phyloP scores from a whole-genome alignment of 1,140 invertebrate genomes.

The Palaemon carinicauda region DNA sequence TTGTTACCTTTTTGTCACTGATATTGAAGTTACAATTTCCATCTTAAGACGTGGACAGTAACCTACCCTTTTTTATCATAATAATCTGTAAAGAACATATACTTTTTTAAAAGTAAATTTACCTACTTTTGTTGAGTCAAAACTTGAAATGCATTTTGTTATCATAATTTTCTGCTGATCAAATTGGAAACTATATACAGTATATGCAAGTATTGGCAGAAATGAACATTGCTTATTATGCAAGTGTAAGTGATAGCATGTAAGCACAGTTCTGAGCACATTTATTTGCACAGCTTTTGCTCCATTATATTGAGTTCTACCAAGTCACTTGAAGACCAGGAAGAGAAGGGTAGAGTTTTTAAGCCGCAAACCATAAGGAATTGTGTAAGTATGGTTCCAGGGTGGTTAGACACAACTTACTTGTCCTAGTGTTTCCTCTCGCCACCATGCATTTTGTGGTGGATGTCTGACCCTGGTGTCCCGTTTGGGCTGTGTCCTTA shows the following conservation, averaged over 20 bases:
- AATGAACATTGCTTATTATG: constrained; percentile 41
- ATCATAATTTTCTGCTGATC: constrained; percentile 17
- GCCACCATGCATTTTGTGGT: constrained; percentile 35
- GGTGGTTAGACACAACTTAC: constrained; percentile 24
- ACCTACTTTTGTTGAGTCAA: background rate
- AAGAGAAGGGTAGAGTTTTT: background rate
- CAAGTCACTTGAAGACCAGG: constrained; percentile 26
- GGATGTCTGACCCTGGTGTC: constrained; percentile 49
- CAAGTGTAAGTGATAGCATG: constrained; percentile 44
- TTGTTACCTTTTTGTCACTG: constrained; percentile 25
- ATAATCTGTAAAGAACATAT: background rate
- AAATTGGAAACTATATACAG: background rate
- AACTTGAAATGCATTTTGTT: constrained; percentile 16
- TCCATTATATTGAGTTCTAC: constrained; percentile 34
- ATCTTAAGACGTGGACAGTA: constrained; percentile 28
- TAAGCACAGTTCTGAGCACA: constrained; percentile 48
- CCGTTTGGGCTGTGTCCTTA: constrained; percentile 52
- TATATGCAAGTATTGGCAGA: background rate
- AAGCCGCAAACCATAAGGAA: background rate
- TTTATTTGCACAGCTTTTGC: constrained; percentile 49
- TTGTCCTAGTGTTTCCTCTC: constrained; percentile 46
- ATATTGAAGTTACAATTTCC: constrained; percentile 40
- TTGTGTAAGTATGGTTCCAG: constrained; percentile 34
- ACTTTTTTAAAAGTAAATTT: background rate
- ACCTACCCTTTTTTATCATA: background rate